Evolutionary conservation across 2,113 vertebrate genomes (phyloP).

Genomic region (Laticauda colubrina): DNA sequence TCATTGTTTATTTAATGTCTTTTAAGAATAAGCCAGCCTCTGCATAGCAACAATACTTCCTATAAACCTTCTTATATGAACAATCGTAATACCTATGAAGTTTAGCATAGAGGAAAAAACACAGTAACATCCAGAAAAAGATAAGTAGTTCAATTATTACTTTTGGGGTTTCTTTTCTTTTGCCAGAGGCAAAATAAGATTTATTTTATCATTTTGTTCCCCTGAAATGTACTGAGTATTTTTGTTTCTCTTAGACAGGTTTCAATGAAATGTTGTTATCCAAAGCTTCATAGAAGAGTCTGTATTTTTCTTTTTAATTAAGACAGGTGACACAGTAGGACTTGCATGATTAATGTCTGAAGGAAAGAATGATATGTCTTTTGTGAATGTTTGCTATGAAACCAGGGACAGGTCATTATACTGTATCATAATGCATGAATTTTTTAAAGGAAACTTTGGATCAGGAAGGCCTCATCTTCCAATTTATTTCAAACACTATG

Average conservation of each 20-base stretch:
- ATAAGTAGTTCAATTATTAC: slow-evolving; percentile 38
- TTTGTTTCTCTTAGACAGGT: slow-evolving; percentile 35
- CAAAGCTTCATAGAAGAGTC: slow-evolving; percentile 4
- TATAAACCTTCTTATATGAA: slow-evolving; percentile 20
- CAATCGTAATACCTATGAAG: slow-evolving; percentile 12
- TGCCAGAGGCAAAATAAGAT: slow-evolving; percentile 22
- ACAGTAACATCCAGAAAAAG: slow-evolving; percentile 16
- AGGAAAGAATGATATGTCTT: slow-evolving; percentile 16
- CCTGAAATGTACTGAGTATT: slow-evolving; percentile 29
- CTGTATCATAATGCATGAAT: slow-evolving; percentile 34
- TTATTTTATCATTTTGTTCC: slow-evolving; percentile 34
- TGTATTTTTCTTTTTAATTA: slow-evolving; percentile 47
- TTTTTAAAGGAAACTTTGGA: slow-evolving; percentile 3
- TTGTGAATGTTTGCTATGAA: slow-evolving; percentile 27
- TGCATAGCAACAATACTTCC: slow-evolving; percentile 14
- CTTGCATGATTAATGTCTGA: slow-evolving; percentile 26
- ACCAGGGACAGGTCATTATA: slow-evolving; percentile 30
- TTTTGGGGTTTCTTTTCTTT: background rate
- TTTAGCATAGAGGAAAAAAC: slow-evolving; percentile 9
- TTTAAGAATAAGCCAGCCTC: slow-evolving; percentile 8
- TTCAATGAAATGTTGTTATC: slow-evolving; percentile 1
- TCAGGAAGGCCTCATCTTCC: slow-evolving; percentile 20
- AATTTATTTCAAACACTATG: slow-evolving; percentile 35
- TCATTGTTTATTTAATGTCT: slow-evolving; percentile 22
- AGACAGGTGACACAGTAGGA: slow-evolving; percentile 16